Evolutionary conservation across 2,113 vertebrate species (phyloP).

Genomic region (Varanus komodoensis): DNA sequence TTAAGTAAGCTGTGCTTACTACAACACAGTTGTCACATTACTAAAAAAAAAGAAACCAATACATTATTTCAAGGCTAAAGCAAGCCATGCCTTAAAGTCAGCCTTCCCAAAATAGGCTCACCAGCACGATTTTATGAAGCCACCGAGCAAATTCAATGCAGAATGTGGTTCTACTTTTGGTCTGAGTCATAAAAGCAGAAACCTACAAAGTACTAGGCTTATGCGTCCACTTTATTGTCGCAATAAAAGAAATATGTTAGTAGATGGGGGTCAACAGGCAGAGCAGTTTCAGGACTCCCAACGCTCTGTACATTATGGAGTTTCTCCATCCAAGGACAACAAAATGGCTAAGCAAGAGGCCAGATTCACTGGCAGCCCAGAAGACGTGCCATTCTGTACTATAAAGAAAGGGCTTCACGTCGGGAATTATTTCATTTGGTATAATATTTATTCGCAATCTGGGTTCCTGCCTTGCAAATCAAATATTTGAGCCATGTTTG

Average conservation of each 20-base stretch:
- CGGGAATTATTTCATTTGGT: background rate
- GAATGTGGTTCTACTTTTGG: conserved; percentile 1
- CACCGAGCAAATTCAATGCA: background rate
- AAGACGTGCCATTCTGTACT: too few relatives aligned
- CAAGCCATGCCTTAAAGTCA: background rate
- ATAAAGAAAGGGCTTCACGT: background rate
- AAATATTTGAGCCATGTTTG: background rate
- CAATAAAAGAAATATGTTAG: conserved; percentile 1
- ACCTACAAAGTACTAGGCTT: conserved; percentile 1
- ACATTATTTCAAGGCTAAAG: background rate
- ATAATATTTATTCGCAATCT: background rate
- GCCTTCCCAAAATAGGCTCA: conserved; percentile 6
- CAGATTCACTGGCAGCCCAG: background rate
- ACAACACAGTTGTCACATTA: background rate
- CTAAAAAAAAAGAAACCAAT: background rate
- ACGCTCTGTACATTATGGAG: background rate
- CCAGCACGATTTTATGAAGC: background rate
- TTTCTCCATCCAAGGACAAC: background rate
- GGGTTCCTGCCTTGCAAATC: background rate
- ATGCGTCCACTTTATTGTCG: background rate
- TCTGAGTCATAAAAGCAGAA: background rate
- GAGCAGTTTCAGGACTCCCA: background rate
- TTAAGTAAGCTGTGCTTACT: background rate
- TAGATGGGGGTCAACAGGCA: background rate
- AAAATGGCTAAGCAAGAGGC: background rate